Base-by-base conservation (phyloP, 1,140 invertebrate species). In the Philaenus spumarius region DNA sequence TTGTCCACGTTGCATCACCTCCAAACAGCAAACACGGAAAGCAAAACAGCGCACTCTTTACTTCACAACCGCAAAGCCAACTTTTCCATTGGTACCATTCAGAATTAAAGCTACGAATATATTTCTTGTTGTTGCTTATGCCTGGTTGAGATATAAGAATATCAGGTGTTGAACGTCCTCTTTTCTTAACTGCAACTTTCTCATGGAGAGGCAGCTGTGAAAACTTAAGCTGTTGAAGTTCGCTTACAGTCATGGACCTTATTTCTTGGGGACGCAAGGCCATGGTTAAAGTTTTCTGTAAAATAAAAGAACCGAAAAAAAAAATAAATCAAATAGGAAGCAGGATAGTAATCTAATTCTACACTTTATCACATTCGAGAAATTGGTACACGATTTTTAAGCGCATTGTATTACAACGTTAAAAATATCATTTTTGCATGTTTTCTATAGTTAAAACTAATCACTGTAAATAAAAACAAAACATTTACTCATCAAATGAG, bases 11-110 rank as follows among this genome's bases (percentile, higher is more conserved):
- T 43, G 15, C 24, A 50, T 63, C 63, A 50, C 55, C 63, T 51
- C 58, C 59, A 63, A 65, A 65, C 51, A 63, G 43, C 19, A 65
- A 30, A 58, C 62, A 64, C 24, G 64, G 62, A 37, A 65, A 64
- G 54, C 62, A 65, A 52, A 64, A 65, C 35, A 65, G 35, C 48
- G 59, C 56, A 59, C 59, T 64, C 47, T 54, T 65, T 22, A 58
- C 56, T 58, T 63, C 59, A 46, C 59, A 63, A 5, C 62, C 63
- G 48, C 58, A 63, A 39, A 64, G 43, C 55, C 61, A 64, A 7
- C 22, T 23, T 47, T 58, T 46, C 55, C 63, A 57, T 15, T 35
- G 34, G 19, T 60, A 40, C 54, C n/a, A n/a, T 63, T 50, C 55
- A 47, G 52, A 63, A 63, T 39, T 40, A 17, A 40, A 40, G 39